Evolutionary conservation across 2,888 invertebrate genomes (phyloP), one percentile per base, ranked within the genome.

Genomic region (Aradus depressus): DNA sequence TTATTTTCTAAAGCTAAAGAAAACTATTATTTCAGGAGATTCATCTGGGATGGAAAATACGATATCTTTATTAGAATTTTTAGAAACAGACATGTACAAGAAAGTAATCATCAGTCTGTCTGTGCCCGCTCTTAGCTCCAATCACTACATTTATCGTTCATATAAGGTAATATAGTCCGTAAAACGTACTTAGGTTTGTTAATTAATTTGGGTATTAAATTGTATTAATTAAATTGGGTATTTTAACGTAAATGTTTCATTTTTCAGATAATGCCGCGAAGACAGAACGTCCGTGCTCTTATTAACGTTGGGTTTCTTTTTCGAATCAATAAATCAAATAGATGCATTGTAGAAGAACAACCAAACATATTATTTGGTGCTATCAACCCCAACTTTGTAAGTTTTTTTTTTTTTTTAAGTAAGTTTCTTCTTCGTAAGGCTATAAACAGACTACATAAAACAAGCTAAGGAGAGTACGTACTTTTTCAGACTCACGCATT

Each of bases 91-190:
- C 57, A 80, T 85, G 80, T 70, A 68, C 22, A 73, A 75, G 34
- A 81, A 79, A 67, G 64, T 85, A 10, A 74, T 86, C 31, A 63
- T 74, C 4, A 76, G 74, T 49, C 66, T 84, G 12, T 65, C 72
- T 26, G 63, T 85, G 10, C 77, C 76, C 0, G 68, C 76, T 0
- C 64, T 78, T 32, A 68, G 72, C 12, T 44, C 56, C 41, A 64
- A 68, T 2, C 65, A 67, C 5, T 74, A 72, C 52, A 64, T 68
- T 1, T 72, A 80, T 22, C 75, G 76, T 63, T 78, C 80, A 0
- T 84, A 75, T 60, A 85, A 84, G 74, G 80, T 83, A 64, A 60
- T n/a, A n/a, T n/a, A n/a, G n/a, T n/a, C n/a, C n/a, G n/a, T n/a
- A n/a, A n/a, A n/a, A n/a, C n/a, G n/a, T n/a, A n/a, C n/a, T n/a